Evolutionary conservation across 2,113 vertebrate genomes (phyloP).

Genomic region (Pelmatolapia mariae): DNA sequence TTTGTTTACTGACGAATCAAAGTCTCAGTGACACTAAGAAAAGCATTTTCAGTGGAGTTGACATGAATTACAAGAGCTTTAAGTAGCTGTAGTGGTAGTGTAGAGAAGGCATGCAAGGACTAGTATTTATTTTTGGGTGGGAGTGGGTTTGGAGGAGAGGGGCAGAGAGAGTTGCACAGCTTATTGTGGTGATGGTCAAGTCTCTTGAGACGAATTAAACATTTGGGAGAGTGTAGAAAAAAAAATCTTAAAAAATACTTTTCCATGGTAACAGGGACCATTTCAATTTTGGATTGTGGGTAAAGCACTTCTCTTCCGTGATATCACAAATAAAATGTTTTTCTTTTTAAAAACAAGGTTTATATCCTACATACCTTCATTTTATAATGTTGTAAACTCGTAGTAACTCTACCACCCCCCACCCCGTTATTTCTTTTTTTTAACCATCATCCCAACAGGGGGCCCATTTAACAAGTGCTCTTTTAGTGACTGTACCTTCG

Average conservation of each 20-base stretch:
- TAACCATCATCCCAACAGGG: background rate
- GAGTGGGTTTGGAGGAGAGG: background rate
- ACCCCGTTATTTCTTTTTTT: background rate
- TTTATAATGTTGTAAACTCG: background rate
- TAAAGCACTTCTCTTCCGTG: background rate
- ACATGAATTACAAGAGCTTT: background rate
- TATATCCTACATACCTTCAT: background rate
- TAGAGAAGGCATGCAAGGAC: background rate
- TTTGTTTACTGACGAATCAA: conserved; percentile 55
- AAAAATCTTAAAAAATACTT: background rate
- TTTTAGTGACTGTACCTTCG: background rate
- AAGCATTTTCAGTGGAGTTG: background rate
- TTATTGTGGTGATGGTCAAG: background rate
- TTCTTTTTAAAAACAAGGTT: background rate
- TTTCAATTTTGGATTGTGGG: background rate
- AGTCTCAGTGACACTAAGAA: background rate
- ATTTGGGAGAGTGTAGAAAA: background rate
- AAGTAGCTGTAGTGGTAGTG: background rate
- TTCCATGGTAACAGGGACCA: background rate
- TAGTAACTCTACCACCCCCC: background rate
- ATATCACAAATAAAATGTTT: background rate
- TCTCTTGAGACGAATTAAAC: background rate
- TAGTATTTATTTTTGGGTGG: background rate
- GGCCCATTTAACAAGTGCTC: background rate
- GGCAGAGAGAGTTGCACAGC: background rate